Conservation (phyloP, 2,888 invertebrate species). For the Ochropleura plecta region DNA sequence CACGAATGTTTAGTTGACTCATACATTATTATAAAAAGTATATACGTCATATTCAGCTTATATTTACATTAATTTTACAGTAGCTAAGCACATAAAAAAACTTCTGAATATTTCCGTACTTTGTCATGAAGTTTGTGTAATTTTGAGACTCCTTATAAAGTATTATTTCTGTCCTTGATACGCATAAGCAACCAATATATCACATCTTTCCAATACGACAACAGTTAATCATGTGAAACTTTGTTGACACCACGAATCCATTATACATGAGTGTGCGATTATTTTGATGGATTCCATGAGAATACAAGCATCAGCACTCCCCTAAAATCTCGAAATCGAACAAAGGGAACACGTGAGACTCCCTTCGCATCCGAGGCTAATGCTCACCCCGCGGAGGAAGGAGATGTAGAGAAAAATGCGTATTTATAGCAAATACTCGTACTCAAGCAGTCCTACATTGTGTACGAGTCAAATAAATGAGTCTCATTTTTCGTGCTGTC, state of each 20-base stretch:
- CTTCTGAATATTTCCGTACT: slow-evolving; percentile 56
- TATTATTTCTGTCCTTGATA: slow-evolving; percentile 59
- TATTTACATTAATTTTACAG: slow-evolving; percentile 61
- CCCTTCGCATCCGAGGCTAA: slow-evolving; percentile 87
- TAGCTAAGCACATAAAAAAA: slow-evolving; percentile 57
- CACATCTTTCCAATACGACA: slow-evolving; percentile 70
- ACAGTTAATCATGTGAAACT: slow-evolving; percentile 81
- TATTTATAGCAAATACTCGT: slow-evolving; percentile 91
- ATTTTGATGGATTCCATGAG: slow-evolving; percentile 89
- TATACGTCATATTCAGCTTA: slow-evolving; percentile 49
- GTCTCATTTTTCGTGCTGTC: slow-evolving; percentile 90
- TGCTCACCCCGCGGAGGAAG: slow-evolving; percentile 89
- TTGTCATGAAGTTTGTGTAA: slow-evolving; percentile 41
- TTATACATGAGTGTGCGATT: slow-evolving; percentile 88
- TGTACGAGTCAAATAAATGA: slow-evolving; percentile 91
- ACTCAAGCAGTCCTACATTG: slow-evolving; percentile 91
- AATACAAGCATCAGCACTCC: slow-evolving; percentile 88
- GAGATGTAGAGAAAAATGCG: slow-evolving; percentile 90
- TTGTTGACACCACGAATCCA: slow-evolving; percentile 86
- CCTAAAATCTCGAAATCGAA: slow-evolving; percentile 89
- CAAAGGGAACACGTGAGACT: slow-evolving; percentile 89
- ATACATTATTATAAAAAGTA: slow-evolving; percentile 45
- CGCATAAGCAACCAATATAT: slow-evolving; percentile 63
- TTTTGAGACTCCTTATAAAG: slow-evolving; percentile 34
- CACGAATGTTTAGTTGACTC: slow-evolving; percentile 26